Conservation (phyloP, 2,113 vertebrate genomes). For the Scomber scombrus region DNA sequence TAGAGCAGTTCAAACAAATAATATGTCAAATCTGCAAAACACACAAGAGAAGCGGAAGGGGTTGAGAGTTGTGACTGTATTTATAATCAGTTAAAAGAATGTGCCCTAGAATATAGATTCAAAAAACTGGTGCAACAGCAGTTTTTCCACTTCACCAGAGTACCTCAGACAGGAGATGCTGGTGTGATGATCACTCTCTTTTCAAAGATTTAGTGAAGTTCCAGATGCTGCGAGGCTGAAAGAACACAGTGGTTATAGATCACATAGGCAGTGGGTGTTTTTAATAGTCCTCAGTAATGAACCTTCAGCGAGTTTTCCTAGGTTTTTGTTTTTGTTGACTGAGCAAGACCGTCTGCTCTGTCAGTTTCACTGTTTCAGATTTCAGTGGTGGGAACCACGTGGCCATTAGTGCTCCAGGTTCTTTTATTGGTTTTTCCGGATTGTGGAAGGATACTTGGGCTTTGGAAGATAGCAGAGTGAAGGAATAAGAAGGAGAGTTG, state of each 20-base stretch:
- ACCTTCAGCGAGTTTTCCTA: neutral
- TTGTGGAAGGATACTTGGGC: neutral
- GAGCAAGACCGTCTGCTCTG: neutral
- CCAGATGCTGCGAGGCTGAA: conserved; percentile 19
- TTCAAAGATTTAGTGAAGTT: conserved; percentile 28
- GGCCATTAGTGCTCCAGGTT: neutral
- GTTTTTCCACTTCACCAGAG: conserved; percentile 44
- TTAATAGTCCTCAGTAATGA: neutral
- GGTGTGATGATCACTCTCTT: neutral
- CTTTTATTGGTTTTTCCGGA: neutral
- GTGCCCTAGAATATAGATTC: conserved; percentile 30
- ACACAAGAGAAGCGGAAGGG: neutral
- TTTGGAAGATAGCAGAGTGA: neutral
- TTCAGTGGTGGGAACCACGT: neutral
- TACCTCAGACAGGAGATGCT: conserved; percentile 16
- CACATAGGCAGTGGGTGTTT: neutral
- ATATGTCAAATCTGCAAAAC: conserved; percentile 25
- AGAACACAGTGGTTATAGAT: conserved; percentile 11
- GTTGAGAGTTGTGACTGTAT: conserved; percentile 29
- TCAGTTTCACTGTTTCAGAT: neutral
- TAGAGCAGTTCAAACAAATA: conserved; percentile 22
- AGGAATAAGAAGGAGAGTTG: neutral
- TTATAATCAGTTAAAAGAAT: conserved; percentile 54
- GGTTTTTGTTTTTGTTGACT: neutral
- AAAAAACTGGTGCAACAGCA: conserved; percentile 17